These are phyloP conservation scores for Athalia circularis DNA, from an alignment of 2,888 invertebrate species.

Conservation along the genomic window DNA sequence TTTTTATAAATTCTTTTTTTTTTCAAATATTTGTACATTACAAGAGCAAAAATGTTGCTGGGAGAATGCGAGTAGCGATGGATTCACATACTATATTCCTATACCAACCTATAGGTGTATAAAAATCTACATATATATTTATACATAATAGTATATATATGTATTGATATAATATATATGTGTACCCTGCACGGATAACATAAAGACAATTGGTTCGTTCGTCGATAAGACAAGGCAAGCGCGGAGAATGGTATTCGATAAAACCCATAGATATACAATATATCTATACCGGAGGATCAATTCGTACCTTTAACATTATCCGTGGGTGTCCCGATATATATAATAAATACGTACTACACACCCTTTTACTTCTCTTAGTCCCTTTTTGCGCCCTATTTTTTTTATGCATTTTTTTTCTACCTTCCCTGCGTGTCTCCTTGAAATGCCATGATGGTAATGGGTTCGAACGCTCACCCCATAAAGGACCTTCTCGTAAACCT, in stretches of 20 bases:
- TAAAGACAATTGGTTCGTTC: conserved; percentile 29
- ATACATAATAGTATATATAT: no score
- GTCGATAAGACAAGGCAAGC: conserved; percentile 12
- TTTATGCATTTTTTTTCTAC: no score
- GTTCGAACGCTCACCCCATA: conserved; percentile 3
- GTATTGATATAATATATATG: background rate
- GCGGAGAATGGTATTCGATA: conserved; percentile 22
- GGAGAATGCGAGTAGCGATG: no score
- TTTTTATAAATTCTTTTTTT: no score
- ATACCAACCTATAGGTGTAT: no score
- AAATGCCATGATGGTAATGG: background rate
- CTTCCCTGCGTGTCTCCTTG: background rate
- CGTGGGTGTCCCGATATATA: conserved; percentile 23
- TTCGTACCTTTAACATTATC: conserved; percentile 21
- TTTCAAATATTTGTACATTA: no score
- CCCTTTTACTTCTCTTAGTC: no score
- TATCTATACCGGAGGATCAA: background rate
- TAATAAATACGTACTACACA: no score
- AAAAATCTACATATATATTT: no score
- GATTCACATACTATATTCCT: no score
- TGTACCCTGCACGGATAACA: background rate
- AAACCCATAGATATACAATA: conserved; percentile 5
- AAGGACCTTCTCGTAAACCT: conserved; percentile 38
- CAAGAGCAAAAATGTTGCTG: no score
- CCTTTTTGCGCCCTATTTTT: no score